Conservation (phyloP, 2,113 vertebrate genomes). For the Circaetus cinerascens region DNA sequence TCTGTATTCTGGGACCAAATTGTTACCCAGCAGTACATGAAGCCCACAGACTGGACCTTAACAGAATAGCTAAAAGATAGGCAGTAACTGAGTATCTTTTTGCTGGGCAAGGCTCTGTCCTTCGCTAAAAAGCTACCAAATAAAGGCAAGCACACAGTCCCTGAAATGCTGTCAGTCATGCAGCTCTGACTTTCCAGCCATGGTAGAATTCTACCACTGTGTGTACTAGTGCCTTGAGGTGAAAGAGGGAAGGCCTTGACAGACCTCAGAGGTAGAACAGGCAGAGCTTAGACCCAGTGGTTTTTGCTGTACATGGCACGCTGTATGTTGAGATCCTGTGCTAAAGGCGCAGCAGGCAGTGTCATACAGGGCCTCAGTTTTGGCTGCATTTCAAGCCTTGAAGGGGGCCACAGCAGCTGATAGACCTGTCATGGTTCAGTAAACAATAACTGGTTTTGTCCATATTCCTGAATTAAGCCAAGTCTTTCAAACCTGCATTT, state of each 20-base stretch:
- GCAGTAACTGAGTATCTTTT: not conserved
- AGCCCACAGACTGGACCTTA: not conserved
- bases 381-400: not conserved
- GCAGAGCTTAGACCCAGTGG: not conserved
- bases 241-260: not conserved
- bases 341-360: not conserved
- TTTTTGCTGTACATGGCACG: not conserved
- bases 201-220: not conserved
- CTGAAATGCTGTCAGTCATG: not conserved
- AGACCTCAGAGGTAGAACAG: not conserved
- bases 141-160: not conserved
- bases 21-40: not conserved
- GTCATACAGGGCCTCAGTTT: accelerated
- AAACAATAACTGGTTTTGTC: not conserved
- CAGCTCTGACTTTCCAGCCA: not conserved
- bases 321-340: not conserved
- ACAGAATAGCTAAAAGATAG: not conserved
- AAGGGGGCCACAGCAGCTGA: not conserved
- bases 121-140: not conserved
- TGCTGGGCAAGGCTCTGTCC: not conserved
- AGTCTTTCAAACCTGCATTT: not conserved
- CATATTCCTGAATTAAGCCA: not conserved
- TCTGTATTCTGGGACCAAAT: not conserved
- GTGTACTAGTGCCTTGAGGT: not conserved
- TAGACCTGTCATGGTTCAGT: not conserved